Evolutionary conservation across 2,113 vertebrate genomes (phyloP), one percentile per base, ranked within the genome.

Genomic region (Scatophagus argus): DNA sequence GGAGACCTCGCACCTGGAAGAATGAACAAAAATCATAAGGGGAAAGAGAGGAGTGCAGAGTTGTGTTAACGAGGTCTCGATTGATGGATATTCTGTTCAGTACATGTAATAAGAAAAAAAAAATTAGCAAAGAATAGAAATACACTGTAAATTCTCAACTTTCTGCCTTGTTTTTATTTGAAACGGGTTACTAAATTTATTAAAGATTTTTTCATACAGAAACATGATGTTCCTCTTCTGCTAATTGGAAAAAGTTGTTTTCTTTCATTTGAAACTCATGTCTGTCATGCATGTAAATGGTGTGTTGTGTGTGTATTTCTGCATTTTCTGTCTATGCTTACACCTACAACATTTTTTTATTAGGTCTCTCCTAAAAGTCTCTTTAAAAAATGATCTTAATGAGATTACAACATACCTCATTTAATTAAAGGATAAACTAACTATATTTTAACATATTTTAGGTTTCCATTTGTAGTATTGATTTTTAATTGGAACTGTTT

Each of bases 1-100:
- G 93, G 93, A 89, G 93, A 93, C 89, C 92, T 89, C 14, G 93
- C 86, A 31, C 91, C 93, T 92, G 60, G 2, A 66, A 65, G 25
- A 76, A 72, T 3, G 14, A 77, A 65, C 71, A 81, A 32, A 86
- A 88, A 87, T 67, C 72, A 89, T 47, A 89, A 36, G 41, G 49
- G 78, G 64, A 79, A 75, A 92, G 81, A 86, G 44, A 82, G 83
- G 73, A 88, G 78, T 56, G 58, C 66, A 84, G 32, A 81, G 44
- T 72, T 80, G 74, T 56, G 51, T 79, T 83, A 29, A 63, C 54
- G 63, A 14, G n/a, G 34, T 67, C 44, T 65, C 32, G 32, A 46
- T 2, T 61, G 55, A 66, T 44, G 51, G 58, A 69, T 51, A 65
- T 47, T 89, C 27, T 81, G 74, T 29, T 77, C 27, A 75, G 43